These are phyloP conservation scores for Drosophila ezoana DNA, from an alignment of 2,888 invertebrate species.

Conservation along the genomic window DNA sequence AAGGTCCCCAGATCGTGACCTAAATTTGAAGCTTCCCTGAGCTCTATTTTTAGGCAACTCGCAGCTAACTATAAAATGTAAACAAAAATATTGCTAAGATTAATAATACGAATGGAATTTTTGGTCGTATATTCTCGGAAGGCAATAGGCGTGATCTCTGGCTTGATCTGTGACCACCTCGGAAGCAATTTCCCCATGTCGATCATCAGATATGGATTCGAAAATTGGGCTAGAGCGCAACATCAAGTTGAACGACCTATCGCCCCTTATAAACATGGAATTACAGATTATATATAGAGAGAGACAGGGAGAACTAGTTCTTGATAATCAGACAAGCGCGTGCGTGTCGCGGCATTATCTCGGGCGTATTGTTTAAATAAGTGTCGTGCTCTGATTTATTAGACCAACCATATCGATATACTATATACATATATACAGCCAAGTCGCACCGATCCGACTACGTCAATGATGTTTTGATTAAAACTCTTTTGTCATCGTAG, in stretches of 20 bases:
- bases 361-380: slow-evolving; percentile 33
- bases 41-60: background rate
- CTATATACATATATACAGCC: slow-evolving; percentile 10
- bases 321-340: slow-evolving; percentile 6
- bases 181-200: too few relatives aligned
- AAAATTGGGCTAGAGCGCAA: background rate
- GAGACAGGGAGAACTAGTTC: background rate
- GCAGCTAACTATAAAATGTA: background rate
- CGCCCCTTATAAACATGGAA: background rate
- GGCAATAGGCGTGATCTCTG: slow-evolving; percentile 11
- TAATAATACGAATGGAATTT: slow-evolving; percentile 16
- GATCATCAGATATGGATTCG: background rate
- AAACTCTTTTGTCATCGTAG: slow-evolving; percentile 44
- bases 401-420: slow-evolving; percentile 26
- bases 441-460: slow-evolving; percentile 16
- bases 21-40: background rate
- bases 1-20: too few relatives aligned
- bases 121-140: background rate
- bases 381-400: slow-evolving; percentile 45
- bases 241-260: slow-evolving; percentile 16
- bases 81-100: slow-evolving; percentile 6
- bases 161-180: slow-evolving; percentile 3
- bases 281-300: background rate
- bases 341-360: slow-evolving; percentile 5
- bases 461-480: slow-evolving; percentile 59